A percentile compares a stretch with the other conserved stretches of the same genome.
Conservation (phyloP, 2,113 vertebrate species). For the Mungos mungo region DNA sequence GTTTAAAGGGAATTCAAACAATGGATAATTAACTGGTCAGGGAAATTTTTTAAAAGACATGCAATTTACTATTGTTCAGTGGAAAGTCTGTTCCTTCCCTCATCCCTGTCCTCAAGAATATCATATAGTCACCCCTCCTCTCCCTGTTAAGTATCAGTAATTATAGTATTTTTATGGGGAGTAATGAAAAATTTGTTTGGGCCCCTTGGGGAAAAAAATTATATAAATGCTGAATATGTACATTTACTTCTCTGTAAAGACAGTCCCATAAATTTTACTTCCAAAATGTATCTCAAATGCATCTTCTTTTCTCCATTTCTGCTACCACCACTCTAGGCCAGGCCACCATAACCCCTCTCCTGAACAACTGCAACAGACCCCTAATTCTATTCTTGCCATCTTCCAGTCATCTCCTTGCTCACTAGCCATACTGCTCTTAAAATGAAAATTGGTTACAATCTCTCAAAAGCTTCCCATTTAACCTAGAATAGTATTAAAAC, state of each 20-base stretch:
- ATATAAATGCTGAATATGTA: background rate
- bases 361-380: background rate
- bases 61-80: background rate
- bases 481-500: background rate
- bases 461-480: background rate
- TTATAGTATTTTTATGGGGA: background rate
- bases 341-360: background rate
- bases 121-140: background rate
- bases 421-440: background rate
- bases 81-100: background rate
- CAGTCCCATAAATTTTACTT: background rate
- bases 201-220: background rate
- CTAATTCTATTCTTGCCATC: background rate
- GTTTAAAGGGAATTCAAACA: background rate
- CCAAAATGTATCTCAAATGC: background rate
- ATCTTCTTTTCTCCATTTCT: background rate
- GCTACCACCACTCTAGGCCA: background rate
- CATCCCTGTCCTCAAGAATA: background rate
- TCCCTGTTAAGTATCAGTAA: background rate
- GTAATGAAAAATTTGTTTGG: background rate
- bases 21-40: background rate
- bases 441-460: background rate
- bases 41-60: background rate
- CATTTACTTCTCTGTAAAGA: background rate
- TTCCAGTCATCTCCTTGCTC: background rate